These are phyloP conservation scores for Rhinichthys klamathensis DNA, from an alignment of 2,113 vertebrate species.

Conservation along the genomic window DNA sequence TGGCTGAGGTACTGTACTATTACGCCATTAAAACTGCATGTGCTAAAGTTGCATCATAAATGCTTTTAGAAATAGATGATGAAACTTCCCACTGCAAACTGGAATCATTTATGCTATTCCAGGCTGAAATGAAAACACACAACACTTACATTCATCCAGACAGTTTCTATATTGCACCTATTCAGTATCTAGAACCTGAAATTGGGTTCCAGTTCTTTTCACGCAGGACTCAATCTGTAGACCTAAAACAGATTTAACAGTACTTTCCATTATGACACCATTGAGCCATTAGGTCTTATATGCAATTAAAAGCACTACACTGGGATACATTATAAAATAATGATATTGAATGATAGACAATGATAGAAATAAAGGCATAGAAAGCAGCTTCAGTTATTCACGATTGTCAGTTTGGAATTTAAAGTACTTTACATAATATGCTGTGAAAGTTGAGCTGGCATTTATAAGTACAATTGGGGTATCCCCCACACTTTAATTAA, in stretches of 20 bases:
- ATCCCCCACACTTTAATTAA: background rate
- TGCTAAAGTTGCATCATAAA: conserved; percentile 1
- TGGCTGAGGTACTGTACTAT: conserved; percentile 12
- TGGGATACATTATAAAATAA: background rate
- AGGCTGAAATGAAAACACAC: background rate
- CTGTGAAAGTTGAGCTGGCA: background rate
- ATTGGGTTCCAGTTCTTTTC: conserved; percentile 11
- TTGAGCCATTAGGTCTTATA: background rate
- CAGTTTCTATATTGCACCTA: conserved; percentile 31
- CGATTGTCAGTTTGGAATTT: conserved; percentile 26
- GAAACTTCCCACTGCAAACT: background rate
- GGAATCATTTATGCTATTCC: background rate
- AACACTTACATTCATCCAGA: conserved; percentile 3
- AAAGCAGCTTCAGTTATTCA: background rate
- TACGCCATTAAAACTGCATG: background rate
- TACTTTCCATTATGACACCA: background rate
- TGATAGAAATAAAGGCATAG: background rate
- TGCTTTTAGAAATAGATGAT: background rate
- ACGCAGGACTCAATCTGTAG: conserved; percentile 4
- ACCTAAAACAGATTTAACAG: background rate
- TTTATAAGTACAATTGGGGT: background rate
- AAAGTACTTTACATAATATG: background rate
- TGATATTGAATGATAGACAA: no score
- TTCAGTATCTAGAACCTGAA: background rate
- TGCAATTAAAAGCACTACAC: background rate